These are phyloP conservation scores for Scatophagus argus DNA, from an alignment of 2,113 vertebrate genomes.

Conservation along the genomic window DNA sequence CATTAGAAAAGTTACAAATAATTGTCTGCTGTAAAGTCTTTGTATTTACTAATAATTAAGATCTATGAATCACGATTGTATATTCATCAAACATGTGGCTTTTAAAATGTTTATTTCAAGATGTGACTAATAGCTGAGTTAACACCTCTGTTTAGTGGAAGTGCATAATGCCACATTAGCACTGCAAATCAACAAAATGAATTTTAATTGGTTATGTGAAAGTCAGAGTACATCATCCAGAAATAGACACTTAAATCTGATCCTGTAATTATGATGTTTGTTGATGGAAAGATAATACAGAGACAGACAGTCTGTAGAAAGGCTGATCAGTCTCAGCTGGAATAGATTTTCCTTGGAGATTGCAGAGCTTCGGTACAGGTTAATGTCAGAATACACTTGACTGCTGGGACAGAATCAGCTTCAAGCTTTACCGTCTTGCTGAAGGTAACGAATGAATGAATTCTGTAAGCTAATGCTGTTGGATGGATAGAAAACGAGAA, in stretches of 20 bases:
- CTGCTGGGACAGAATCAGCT: conserved; percentile 26
- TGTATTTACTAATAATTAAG: conserved; percentile 23
- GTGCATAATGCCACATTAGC: conserved; percentile 47
- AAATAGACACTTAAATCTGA: conserved; percentile 20
- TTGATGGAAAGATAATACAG: conserved; percentile 20
- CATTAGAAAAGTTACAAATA: conserved; percentile 16
- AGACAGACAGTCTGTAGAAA: neutral
- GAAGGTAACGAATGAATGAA: conserved; percentile 21
- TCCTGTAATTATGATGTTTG: conserved; percentile 36
- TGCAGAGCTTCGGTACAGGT: conserved; percentile 10
- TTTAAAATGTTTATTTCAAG: conserved; percentile 26
- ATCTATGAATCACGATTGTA: conserved; percentile 16
- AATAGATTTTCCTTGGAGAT: conserved; percentile 4
- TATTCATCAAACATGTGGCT: conserved; percentile 21
- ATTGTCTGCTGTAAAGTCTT: conserved; percentile 14
- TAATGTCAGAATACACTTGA: conserved; percentile 13
- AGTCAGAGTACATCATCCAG: conserved; percentile 3
- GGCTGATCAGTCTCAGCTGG: conserved; percentile 9
- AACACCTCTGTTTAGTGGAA: conserved; percentile 37
- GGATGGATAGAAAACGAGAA: neutral
- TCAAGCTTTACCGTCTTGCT: conserved; percentile 18
- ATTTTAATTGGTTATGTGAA: conserved; percentile 31
- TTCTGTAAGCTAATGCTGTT: conserved; percentile 21
- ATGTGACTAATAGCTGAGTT: conserved; percentile 25
- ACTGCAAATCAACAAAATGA: conserved; percentile 37